These are phyloP conservation scores for Odobenus rosmarus DNA, from an alignment of 2,113 vertebrate species.

Conservation along the genomic window DNA sequence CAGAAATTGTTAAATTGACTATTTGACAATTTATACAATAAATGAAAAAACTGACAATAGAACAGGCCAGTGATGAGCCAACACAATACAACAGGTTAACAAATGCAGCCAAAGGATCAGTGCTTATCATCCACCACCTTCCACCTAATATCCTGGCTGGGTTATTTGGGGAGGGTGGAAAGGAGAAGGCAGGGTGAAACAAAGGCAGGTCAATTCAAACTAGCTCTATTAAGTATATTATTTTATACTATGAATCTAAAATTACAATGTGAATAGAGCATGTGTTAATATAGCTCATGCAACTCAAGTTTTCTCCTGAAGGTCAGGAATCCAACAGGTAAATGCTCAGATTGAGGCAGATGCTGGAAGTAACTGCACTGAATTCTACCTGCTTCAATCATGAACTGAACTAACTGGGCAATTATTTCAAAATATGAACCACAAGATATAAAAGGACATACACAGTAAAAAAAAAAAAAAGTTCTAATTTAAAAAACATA, in stretches of 20 bases:
- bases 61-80: neutral
- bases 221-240: neutral
- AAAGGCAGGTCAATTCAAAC: neutral
- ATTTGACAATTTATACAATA: neutral
- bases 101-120: neutral
- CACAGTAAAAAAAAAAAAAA: neutral
- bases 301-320: neutral
- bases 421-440: neutral
- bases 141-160: neutral
- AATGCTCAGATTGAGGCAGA: neutral
- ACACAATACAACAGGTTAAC: neutral
- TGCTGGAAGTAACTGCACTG: neutral
- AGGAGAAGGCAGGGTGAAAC: neutral
- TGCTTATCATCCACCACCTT: accelerated
- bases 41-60: neutral
- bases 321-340: neutral
- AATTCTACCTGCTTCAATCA: neutral
- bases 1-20: neutral
- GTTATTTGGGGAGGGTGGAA: too few relatives aligned
- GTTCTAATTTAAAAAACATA: neutral
- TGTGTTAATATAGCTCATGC: neutral
- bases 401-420: neutral
- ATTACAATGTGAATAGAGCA: neutral
- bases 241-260: neutral
- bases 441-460: neutral